Conservation (phyloP, 2,113 vertebrate species). For the Prunella himalayana region DNA sequence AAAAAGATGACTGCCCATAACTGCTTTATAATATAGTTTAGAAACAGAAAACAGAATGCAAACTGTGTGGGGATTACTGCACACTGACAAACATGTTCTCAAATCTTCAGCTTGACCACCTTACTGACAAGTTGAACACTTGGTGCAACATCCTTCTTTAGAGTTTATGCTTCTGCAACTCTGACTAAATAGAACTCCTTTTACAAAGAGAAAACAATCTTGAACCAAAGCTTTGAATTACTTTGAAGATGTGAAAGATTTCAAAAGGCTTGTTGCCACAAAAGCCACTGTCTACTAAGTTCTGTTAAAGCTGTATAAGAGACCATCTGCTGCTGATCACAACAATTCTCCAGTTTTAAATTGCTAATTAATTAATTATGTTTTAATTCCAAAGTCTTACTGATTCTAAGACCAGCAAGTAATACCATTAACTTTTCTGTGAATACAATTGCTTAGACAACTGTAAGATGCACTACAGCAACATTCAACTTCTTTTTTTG, state of each 20-base stretch:
- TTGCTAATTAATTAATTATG: neutral
- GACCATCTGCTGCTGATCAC: neutral
- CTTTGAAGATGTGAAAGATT: neutral
- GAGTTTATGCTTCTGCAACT: neutral
- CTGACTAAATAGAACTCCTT: neutral
- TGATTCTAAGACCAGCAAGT: neutral
- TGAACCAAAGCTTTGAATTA: neutral
- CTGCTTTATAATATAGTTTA: neutral
- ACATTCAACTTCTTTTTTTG: neutral
- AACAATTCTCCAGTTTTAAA: neutral
- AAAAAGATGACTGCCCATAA: neutral
- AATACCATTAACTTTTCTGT: neutral
- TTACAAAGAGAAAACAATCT: neutral
- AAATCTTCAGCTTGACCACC: neutral
- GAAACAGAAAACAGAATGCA: neutral
- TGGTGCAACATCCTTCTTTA: neutral
- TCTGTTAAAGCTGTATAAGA: neutral
- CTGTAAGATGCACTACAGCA: neutral
- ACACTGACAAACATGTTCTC: neutral
- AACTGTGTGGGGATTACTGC: neutral
- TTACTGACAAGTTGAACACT: neutral
- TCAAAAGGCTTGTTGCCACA: neutral
- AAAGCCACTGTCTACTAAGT: neutral
- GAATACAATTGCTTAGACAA: neutral
- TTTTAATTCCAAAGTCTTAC: neutral